Evolutionary conservation across 2,888 invertebrate genomes (phyloP).

Genomic region (Mechanitis mazaeus): DNA sequence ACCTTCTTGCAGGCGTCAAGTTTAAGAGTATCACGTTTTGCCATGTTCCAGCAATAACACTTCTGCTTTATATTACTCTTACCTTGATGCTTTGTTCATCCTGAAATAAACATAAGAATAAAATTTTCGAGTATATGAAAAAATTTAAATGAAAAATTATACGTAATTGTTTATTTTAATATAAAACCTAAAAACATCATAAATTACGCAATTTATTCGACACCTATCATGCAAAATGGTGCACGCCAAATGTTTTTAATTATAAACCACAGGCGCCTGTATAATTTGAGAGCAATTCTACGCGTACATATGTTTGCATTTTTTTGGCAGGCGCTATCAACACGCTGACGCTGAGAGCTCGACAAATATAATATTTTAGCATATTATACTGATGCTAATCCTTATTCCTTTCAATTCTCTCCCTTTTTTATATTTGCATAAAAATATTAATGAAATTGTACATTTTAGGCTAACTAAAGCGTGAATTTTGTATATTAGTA

Average conservation of each 20-base stretch:
- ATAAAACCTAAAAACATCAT: not conserved
- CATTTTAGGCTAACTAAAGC: no score
- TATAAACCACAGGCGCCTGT: conserved; percentile 25
- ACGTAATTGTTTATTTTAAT: no score
- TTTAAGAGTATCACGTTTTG: not conserved
- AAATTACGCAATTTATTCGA: not conserved
- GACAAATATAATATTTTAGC: conserved; percentile 13
- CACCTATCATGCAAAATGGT: conserved; percentile 11
- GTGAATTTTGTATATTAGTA: no score
- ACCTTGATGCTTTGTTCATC: no score
- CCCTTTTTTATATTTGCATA: not conserved
- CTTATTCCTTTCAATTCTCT: no score
- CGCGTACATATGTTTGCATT: conserved; percentile 24
- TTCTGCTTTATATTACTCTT: no score
- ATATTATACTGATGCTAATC: conserved; percentile 29
- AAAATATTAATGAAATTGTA: not conserved
- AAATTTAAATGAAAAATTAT: no score
- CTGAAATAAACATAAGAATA: no score
- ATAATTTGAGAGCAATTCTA: conserved; percentile 27
- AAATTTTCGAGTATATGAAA: no score
- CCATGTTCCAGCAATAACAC: no score
- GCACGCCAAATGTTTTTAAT: not conserved
- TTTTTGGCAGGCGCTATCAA: conserved; percentile 31
- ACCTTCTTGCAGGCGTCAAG: not conserved
- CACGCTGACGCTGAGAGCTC: conserved; percentile 19